These are phyloP conservation scores for Phyllotis vaccarum DNA, from an alignment of 2,797 vertebrate genomes.

Conservation along the genomic window DNA sequence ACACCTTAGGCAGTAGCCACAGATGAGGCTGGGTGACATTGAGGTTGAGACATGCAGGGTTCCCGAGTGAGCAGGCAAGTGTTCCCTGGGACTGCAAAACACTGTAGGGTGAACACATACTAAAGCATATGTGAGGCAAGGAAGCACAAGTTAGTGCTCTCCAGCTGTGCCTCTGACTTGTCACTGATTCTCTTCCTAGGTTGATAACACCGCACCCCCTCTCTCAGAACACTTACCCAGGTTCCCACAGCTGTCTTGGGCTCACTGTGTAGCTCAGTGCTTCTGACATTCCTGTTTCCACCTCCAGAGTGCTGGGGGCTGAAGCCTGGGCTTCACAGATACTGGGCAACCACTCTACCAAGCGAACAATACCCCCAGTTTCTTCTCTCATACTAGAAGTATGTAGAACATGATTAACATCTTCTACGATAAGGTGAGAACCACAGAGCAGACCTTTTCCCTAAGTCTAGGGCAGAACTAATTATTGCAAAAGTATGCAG, in stretches of 20 bases:
- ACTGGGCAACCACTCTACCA: not conserved
- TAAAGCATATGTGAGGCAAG: not conserved
- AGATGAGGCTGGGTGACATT: not conserved
- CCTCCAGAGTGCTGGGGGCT: not conserved
- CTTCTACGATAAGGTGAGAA: slow-evolving; percentile 11
- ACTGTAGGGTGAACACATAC: rapidly evolving
- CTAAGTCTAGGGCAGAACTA: not conserved
- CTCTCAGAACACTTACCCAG: not conserved
- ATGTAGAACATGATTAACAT: not conserved
- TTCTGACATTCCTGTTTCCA: not conserved
- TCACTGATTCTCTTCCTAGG: not conserved
- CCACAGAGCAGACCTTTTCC: not conserved
- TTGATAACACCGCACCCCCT: not conserved
- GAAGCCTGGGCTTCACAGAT: not conserved
- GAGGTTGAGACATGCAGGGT: not conserved
- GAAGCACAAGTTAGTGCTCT: not conserved
- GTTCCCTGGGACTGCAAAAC: not conserved
- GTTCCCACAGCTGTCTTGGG: not conserved
- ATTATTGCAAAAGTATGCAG: not conserved
- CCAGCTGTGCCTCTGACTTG: not conserved
- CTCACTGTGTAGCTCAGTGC: not conserved
- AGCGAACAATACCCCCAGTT: not conserved
- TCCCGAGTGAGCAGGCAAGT: not conserved
- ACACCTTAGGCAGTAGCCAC: rapidly evolving
- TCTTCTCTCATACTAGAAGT: not conserved